Percentiles rank a stretch among this genome's conserved stretches.
phyloP scores from a whole-genome alignment of 2,113 vertebrate species.

The Chunga burmeisteri region DNA sequence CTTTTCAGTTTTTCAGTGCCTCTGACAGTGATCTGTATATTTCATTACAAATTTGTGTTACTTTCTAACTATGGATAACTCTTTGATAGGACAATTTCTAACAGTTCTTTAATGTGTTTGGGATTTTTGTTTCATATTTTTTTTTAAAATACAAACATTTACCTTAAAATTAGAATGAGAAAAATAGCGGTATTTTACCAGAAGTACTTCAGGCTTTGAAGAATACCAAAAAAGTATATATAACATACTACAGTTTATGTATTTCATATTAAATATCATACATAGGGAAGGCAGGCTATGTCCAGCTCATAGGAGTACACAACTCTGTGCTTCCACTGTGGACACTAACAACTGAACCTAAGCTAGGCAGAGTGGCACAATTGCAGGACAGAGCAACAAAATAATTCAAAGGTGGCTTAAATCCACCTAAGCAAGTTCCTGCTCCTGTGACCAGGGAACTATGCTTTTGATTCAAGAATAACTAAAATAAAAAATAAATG shows the following conservation, averaged over 20 bases:
- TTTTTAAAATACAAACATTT: background rate
- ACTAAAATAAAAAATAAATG: background rate
- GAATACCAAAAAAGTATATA: background rate
- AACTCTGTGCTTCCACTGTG: background rate
- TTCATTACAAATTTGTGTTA: background rate
- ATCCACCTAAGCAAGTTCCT: background rate
- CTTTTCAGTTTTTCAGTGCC: background rate
- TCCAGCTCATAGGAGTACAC: background rate
- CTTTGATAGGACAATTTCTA: background rate
- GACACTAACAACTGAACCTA: background rate
- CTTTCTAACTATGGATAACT: background rate
- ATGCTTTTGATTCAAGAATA: background rate
- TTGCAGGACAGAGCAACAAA: background rate
- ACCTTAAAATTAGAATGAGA: background rate
- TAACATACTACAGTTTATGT: background rate
- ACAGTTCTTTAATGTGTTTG: too few species aligned
- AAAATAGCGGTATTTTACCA: background rate
- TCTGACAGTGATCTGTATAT: background rate
- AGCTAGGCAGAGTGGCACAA: background rate
- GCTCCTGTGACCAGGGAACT: background rate
- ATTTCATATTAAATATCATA: background rate
- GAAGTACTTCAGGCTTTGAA: background rate
- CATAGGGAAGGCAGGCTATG: background rate
- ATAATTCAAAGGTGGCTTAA: background rate
- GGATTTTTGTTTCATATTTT: background rate